Conservation (phyloP, 92 coral and sea anemone genomes). For the Hydrozoanthus gracilis region DNA sequence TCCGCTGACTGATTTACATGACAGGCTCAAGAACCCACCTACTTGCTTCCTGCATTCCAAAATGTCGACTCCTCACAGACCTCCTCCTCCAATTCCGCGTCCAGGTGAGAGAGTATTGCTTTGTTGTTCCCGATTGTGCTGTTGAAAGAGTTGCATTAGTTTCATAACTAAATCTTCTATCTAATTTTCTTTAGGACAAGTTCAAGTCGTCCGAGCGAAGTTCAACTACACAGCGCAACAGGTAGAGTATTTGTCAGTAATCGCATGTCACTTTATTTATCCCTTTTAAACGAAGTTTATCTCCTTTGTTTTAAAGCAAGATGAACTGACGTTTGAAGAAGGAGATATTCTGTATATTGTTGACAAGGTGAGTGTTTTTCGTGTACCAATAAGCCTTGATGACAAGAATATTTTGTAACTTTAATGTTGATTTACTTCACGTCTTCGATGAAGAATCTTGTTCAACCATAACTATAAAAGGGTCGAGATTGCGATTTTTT, state of each 20-base stretch:
- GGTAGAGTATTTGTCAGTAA: constrained; percentile 44
- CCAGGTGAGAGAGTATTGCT: constrained; percentile 74
- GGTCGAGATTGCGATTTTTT: neutral
- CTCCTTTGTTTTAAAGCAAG: constrained; percentile 72
- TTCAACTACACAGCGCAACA: constrained; percentile 95
- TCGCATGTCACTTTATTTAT: neutral
- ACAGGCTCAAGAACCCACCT: constrained; percentile 47
- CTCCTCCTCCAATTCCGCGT: constrained; percentile 98
- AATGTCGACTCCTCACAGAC: constrained; percentile 84
- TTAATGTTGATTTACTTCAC: neutral
- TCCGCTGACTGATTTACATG: constrained; percentile 15
- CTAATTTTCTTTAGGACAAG: constrained; percentile 77
- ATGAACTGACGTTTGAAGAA: constrained; percentile 96
- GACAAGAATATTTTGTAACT: neutral
- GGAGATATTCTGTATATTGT: constrained; percentile 94
- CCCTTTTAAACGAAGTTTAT: neutral
- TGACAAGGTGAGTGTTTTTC: constrained; percentile 75
- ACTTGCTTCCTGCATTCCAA: constrained; percentile 36
- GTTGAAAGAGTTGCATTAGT: constrained; percentile 1
- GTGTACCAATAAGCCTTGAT: no score
- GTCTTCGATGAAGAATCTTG: neutral
- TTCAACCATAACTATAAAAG: neutral
- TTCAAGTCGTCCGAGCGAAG: constrained; percentile 90
- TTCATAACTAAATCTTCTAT: neutral
- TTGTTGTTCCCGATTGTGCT: neutral